Evolutionary conservation across 2,797 vertebrate genomes (phyloP), one percentile per base, ranked within the genome.

Genomic region (Oceanodroma leucorhoa): DNA sequence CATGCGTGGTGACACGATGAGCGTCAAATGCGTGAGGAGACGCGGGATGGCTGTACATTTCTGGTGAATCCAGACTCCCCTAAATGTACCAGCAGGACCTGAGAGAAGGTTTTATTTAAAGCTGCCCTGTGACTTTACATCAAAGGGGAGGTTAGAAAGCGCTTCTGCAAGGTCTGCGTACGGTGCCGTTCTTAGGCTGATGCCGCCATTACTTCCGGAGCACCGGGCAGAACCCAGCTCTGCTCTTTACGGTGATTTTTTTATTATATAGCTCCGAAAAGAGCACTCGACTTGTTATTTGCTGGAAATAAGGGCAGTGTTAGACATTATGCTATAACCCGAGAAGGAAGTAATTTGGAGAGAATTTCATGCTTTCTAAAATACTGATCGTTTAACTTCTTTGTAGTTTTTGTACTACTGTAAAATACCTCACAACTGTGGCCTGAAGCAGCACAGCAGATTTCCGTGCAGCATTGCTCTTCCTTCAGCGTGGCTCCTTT

Each of bases 171-270:
- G 27, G 29, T 23, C 54, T 82, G 58, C 1, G 0, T 40, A 5
- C 1, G 3, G 40, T 67, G n/a, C 53, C 0, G 0, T 14, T 22
- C 7, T 21, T 18, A 17, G 0, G 3, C 3, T 61, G 58, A 14
- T 1, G 5, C 9, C 0, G 1, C 15, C 3, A 0, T 30, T 46
- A 11, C 21, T 46, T 61, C 10, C 17, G 0, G 1, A 53, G 53
- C 30, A 45, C 20, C 4, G 3, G 30, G 51, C 13, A 81, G 38
- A 67, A 20, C 6, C 17, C 0, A 0, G 10, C 22, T 73, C 26
- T 7, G 6, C 32, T 36, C 22, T 78, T 65, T 8, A 11, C 0
- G 1, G 10, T 8, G 48, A 8, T 14, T 51, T 84, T 89, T 51
- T 51, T 22, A 10, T 41, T 53, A 24, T 18, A 21, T 36, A 71